Conservation (phyloP, 2,888 invertebrate species). For the Amiota minor region DNA sequence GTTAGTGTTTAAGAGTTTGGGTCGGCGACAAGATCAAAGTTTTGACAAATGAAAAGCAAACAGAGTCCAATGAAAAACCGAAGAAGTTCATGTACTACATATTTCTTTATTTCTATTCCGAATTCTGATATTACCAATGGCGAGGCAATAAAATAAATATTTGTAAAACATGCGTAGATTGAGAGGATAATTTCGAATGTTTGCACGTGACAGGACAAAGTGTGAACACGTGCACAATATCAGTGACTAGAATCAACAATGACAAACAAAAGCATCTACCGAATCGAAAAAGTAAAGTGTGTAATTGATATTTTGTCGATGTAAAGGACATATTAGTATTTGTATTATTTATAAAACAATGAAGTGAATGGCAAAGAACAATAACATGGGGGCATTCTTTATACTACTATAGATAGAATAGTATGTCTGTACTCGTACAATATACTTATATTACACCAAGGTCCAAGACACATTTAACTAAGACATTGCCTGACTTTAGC, state of each 20-base stretch:
- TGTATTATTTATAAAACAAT: no score
- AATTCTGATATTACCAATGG: slow-evolving; percentile 55
- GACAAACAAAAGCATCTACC: slow-evolving; percentile 27
- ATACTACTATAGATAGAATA: no score
- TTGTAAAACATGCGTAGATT: slow-evolving; percentile 42
- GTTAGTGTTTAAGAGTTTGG: slow-evolving; percentile 61
- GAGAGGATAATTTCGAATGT: slow-evolving; percentile 52
- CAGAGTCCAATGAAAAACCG: slow-evolving; percentile 36
- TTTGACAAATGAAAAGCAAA: slow-evolving; percentile 60
- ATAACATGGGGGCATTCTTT: no score
- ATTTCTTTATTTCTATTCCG: not conserved
- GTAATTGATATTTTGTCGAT: no score
- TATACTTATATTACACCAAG: no score
- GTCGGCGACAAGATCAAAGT: slow-evolving; percentile 56
- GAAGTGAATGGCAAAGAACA: no score
- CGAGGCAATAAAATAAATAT: slow-evolving; percentile 55
- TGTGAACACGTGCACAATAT: slow-evolving; percentile 69
- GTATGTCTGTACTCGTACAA: no score
- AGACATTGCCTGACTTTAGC: not conserved
- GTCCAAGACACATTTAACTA: no score
- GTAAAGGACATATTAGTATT: no score
- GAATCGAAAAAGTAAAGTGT: no score
- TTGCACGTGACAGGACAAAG: slow-evolving; percentile 60
- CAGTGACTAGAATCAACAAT: slow-evolving; percentile 62
- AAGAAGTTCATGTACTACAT: not conserved